These are phyloP conservation scores for Zygothrica quintamaculata DNA, from an alignment of 2,888 invertebrate genomes.

Conservation along the genomic window DNA sequence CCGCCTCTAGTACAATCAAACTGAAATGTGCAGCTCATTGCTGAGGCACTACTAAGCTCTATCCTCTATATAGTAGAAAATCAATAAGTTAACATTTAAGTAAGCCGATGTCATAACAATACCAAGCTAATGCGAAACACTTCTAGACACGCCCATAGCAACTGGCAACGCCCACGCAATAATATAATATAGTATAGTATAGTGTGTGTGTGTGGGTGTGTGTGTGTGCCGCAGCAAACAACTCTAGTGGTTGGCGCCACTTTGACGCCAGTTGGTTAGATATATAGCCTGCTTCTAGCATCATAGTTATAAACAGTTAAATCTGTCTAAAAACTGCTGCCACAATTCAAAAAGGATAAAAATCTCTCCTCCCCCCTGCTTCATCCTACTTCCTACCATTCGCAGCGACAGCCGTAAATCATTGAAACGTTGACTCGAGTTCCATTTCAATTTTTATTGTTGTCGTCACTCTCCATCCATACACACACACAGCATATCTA, in stretches of 20 bases:
- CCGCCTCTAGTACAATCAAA: conserved; percentile 34
- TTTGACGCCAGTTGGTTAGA: conserved; percentile 38
- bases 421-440: conserved; percentile 61
- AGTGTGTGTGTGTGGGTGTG: too few species aligned
- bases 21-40: conserved; percentile 40
- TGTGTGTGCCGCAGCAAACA: conserved; percentile 47
- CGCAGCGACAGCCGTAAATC: conserved; percentile 68
- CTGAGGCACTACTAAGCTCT: conserved; percentile 45
- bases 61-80: too few species aligned
- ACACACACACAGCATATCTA: not conserved
- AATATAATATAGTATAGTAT: too few species aligned
- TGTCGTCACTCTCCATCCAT: conserved; percentile 47
- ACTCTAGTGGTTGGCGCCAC: conserved; percentile 55
- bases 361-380: conserved; percentile 62
- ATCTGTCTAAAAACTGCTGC: conserved; percentile 71
- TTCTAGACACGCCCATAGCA: conserved; percentile 16
- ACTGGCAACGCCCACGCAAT: too few species aligned
- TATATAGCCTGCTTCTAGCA: conserved; percentile 20
- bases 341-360: conserved; percentile 72
- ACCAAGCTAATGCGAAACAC: conserved; percentile 48
- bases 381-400: too few species aligned
- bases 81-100: conserved; percentile 70
- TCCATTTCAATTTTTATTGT: conserved; percentile 67
- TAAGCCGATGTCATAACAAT: conserved; percentile 65
- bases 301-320: conserved; percentile 75